These are phyloP conservation scores for Alauda arvensis DNA, from an alignment of 2,797 vertebrate species.

Conservation along the genomic window DNA sequence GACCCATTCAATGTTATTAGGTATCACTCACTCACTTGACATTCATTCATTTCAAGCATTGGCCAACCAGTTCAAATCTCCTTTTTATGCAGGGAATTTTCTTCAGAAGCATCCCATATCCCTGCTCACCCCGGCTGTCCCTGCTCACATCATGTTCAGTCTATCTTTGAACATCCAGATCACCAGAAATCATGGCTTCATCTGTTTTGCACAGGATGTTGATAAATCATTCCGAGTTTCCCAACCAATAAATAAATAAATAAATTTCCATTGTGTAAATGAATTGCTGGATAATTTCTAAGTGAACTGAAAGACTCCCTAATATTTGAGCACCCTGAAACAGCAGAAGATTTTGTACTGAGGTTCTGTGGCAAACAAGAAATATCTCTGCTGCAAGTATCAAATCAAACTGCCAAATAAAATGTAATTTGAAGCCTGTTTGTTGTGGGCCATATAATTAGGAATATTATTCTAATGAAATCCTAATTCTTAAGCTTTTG, in stretches of 20 bases:
- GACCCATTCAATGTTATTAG: neutral
- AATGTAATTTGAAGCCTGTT: constrained; percentile 52
- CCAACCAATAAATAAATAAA: neutral
- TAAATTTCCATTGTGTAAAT: neutral
- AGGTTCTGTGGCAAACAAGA: neutral
- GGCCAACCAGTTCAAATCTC: neutral
- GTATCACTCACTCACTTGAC: neutral
- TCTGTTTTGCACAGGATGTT: neutral
- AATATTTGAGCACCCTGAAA: neutral
- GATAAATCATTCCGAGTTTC: neutral
- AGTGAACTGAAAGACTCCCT: neutral
- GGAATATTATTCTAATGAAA: constrained; percentile 59
- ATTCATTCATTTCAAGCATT: neutral
- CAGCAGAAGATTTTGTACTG: neutral
- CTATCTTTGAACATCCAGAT: neutral
- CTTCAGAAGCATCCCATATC: neutral
- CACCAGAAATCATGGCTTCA: neutral
- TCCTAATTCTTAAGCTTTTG: constrained; percentile 50
- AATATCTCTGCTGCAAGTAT: constrained; percentile 19
- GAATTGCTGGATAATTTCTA: neutral
- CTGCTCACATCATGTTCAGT: neutral
- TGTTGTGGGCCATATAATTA: constrained; percentile 56
- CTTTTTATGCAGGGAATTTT: neutral
- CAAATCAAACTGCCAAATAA: constrained; percentile 55
- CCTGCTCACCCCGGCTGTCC: neutral